Conservation (phyloP, 2,797 vertebrate species). For the Xenentodon cancila region DNA sequence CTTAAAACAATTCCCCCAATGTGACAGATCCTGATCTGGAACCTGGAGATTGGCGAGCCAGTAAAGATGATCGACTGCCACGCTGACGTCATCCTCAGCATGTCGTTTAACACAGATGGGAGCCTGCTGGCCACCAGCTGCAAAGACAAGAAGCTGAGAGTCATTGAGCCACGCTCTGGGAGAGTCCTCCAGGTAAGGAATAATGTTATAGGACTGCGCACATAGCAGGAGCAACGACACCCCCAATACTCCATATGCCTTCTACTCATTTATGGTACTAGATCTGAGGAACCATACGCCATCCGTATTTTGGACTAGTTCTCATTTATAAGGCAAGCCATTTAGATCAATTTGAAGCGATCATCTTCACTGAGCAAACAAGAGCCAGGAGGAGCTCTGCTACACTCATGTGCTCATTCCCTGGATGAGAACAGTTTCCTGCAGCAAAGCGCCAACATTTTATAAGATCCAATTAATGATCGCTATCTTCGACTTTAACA, state of each 20-base stretch:
- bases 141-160: constrained; percentile 94
- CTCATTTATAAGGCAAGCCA: no score
- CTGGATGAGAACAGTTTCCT: no score
- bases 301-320: no score
- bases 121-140: constrained; percentile 95
- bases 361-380: no score
- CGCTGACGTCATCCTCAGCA: constrained; percentile 93
- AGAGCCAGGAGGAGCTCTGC: no score
- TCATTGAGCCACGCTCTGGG: constrained; percentile 95
- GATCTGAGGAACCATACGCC: no score
- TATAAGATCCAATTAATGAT: no score
- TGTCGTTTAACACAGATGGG: constrained; percentile 97
- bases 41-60: constrained; percentile 94
- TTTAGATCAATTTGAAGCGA: no score
- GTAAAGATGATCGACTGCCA: constrained; percentile 99
- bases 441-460: no score
- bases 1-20: constrained; percentile 8
- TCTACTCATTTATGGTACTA: not conserved
- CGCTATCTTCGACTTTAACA: no score
- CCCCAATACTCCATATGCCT: not conserved
- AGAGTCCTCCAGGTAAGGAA: constrained; percentile 89
- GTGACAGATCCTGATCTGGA: constrained; percentile 95
- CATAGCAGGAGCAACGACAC: no score
- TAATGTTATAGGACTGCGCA: not conserved
- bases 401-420: no score